Evolutionary conservation across 1,140 invertebrate species (phyloP), one percentile per base, ranked within the genome.

Genomic region (Sitobion miscanthi): DNA sequence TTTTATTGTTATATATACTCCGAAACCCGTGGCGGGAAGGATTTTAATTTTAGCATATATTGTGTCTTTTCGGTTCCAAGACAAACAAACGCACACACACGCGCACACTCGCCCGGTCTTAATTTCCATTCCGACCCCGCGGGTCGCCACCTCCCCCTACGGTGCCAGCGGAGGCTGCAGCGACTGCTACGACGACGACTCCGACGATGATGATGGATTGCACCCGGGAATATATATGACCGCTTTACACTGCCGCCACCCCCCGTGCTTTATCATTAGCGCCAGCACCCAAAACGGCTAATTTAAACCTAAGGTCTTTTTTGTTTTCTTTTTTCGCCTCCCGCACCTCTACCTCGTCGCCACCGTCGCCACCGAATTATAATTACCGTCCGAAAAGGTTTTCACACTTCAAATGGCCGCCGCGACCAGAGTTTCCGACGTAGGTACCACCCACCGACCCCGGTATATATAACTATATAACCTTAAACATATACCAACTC

Each of bases 1-100:
- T 85, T 85, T 77, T 92, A 77, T 92, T 85, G 35, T 92, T 42
- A 93, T 92, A 86, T 85, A 54, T 93, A 57, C 57, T 93, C 91
- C 91, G 77, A 91, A 83, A 85, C 77, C 49, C 82, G 77, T 52
- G 77, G 77, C 77, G 82, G 82, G 91, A 49, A 92, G 91, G 91
- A 92, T 93, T 93, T 93, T 93, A 93, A 93, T 93, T 93, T 93
- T 93, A 57, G 91, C 91, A 57, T 57, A 86, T 92, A 52, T 38
- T 57, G 82, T 93, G 57, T 93, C 82, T 93, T 93, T 86, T 85
- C 35, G 91, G 91, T 20, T 92, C 91, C 91, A 85, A 85, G 91
- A 93, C 91, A 93, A 92, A 92, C 91, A 92, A 92, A 92, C 91
- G 23, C 69, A 35, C 45, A 69, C 54, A 30, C 88, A 17, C 52